phyloP scores from a whole-genome alignment of 1,140 invertebrate genomes.

The Aphaenogaster floridana region DNA sequence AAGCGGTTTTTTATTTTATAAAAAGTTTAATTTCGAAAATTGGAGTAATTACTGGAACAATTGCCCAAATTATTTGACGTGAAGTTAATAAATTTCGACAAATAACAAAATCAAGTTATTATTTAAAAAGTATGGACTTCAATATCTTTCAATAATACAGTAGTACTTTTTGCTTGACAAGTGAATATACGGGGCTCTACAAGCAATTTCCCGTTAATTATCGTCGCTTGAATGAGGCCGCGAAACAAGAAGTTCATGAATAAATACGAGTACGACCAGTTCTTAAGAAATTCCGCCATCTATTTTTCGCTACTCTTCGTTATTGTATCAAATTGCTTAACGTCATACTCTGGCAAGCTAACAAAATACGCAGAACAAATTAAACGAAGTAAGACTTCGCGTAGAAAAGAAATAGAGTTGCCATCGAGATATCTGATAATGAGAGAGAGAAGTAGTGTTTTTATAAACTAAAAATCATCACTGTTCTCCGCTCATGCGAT shows the following conservation, averaged over 20 bases:
- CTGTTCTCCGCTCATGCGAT: neutral
- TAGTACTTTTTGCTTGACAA: neutral
- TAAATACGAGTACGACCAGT: conserved; percentile 34
- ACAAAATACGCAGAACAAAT: neutral
- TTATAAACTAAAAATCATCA: neutral
- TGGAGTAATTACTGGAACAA: neutral
- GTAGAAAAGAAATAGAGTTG: neutral
- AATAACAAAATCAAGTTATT: neutral
- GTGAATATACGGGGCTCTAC: conserved; percentile 32
- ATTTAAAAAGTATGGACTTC: neutral
- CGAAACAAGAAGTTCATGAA: conserved; percentile 48
- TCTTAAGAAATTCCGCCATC: conserved; percentile 41
- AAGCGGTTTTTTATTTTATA: neutral
- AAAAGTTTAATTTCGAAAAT: conserved; percentile 2
- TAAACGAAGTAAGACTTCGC: conserved; percentile 8
- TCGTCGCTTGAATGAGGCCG: conserved; percentile 22
- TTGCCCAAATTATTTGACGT: neutral
- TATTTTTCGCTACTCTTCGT: conserved; percentile 34
- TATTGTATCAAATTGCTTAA: conserved; percentile 40
- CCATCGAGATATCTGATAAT: neutral
- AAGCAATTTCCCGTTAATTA: conserved; percentile 56
- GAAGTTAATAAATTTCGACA: neutral
- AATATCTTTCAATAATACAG: neutral
- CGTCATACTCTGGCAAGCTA: neutral
- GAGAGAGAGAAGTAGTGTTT: neutral